Evolutionary conservation across 2,113 vertebrate genomes (phyloP), one percentile per base, ranked within the genome.

Genomic region (Procavia capensis): DNA sequence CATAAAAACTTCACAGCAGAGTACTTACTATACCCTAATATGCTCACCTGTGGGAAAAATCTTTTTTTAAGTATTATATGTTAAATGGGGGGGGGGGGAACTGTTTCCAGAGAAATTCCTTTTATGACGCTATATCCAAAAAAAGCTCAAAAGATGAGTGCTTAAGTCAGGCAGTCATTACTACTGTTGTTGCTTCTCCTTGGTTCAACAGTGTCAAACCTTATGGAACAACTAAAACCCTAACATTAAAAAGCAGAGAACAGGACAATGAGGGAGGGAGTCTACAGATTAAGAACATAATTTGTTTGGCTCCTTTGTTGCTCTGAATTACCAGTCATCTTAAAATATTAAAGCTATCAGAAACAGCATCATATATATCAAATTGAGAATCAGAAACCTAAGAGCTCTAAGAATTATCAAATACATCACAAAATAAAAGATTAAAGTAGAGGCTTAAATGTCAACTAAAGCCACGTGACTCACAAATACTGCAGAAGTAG

Each of bases 161-260:
- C 41, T 6, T 45, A 75, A 93, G 1, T 43, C 64, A 57, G 57
- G 76, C 17, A 76, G 57, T 70, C 20, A 90, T 83, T 95, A 80
- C 61, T 84, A 22, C 63, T 90, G 74, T 90, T 57, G 70, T 85
- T 90, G 47, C 9, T 85, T 63, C 17, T 87, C 59, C 57, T 75
- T 79, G 80, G 80, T 83, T 31, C 45, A 89, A 64, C 2, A 72
- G 3, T 39, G 25, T 74, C 31, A 88, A 63, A 84, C 27, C 25
- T 88, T 87, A 7, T 31, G n/a, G 94, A 90, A 86, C 90, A 93
- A 85, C n/a, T 78, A 74, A 88, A 95, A 94, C 64, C 34, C 63
- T 90, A 96, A 78, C 27, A 91, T 76, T 79, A 86, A 79, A 81
- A 83, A 79, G 57, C 13, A 86, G 20, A 93, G 36, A 76, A 66